phyloP scores from a whole-genome alignment of 1,140 invertebrate genomes.

The Panonychus citri region DNA sequence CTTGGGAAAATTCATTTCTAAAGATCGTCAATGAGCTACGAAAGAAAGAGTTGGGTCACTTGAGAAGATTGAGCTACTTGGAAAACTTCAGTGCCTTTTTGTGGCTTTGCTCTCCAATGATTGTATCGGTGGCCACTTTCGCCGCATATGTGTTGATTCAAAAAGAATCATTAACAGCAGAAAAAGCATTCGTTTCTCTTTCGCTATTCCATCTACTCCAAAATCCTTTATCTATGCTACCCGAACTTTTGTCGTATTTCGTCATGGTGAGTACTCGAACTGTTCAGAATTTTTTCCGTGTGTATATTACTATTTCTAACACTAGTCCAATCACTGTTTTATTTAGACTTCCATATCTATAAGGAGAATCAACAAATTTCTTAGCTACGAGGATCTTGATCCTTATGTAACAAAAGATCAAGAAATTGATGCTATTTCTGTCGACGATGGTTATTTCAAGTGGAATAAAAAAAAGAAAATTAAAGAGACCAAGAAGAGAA shows the following conservation, averaged over 20 bases:
- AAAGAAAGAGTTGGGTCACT: not conserved
- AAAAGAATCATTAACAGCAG: slow-evolving; percentile 29
- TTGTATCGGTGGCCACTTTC: slow-evolving; percentile 21
- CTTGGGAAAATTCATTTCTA: slow-evolving; percentile 17
- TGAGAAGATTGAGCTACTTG: not conserved
- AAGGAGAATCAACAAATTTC: slow-evolving; percentile 63
- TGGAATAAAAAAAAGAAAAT: slow-evolving; percentile 3
- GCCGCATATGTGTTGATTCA: slow-evolving; percentile 25
- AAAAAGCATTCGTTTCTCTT: slow-evolving; percentile 38
- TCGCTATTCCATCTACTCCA: slow-evolving; percentile 44
- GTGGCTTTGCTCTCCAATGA: slow-evolving; percentile 13
- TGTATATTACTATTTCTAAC: not conserved
- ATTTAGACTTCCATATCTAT: slow-evolving; percentile 41
- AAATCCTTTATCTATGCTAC: slow-evolving; percentile 29
- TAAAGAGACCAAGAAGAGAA: not conserved
- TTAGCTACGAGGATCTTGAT: slow-evolving; percentile 44
- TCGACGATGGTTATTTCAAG: slow-evolving; percentile 6
- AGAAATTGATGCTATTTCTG: not conserved
- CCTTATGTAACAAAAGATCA: slow-evolving; percentile 5
- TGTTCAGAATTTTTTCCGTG: not conserved
- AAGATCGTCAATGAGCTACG: slow-evolving; percentile 8
- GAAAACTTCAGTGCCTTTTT: not conserved
- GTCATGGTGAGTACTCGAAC: slow-evolving; percentile 1
- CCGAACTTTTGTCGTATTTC: not conserved
- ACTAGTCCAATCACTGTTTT: not conserved